A percentile compares a stretch with the other conserved stretches of the same genome.
phyloP scores from a whole-genome alignment of 2,113 vertebrate species.

The Cyanoderma ruficeps region DNA sequence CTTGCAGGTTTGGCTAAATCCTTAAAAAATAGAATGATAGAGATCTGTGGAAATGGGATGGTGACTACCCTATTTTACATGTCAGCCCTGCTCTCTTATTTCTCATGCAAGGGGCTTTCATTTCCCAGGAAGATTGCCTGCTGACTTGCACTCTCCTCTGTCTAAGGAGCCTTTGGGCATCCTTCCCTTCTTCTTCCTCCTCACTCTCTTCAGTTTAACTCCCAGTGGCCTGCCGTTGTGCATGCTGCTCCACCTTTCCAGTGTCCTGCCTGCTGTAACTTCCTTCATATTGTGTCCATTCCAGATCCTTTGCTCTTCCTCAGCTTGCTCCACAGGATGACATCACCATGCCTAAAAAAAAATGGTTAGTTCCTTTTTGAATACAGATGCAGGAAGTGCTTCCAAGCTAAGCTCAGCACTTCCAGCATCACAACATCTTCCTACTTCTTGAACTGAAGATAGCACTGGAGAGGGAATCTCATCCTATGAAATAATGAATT shows the following conservation, averaged over 20 bases:
- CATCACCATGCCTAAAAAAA: fast-evolving
- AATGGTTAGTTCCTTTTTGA: not conserved
- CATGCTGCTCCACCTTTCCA: not conserved
- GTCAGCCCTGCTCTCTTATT: not conserved
- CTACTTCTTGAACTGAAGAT: not conserved
- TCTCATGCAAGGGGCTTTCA: not conserved
- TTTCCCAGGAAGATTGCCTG: not conserved
- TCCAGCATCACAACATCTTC: not conserved
- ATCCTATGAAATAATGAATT: not conserved
- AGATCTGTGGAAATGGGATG: not conserved
- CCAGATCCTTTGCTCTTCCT: not conserved
- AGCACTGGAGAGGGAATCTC: not conserved
- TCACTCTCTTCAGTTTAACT: not conserved
- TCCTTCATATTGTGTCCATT: not conserved
- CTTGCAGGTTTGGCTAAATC: not conserved
- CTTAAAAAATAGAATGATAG: not conserved
- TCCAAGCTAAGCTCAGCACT: not conserved
- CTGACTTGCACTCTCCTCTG: not conserved
- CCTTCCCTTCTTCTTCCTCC: not conserved
- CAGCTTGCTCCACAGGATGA: not conserved
- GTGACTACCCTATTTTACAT: not conserved
- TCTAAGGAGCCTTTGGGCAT: not conserved
- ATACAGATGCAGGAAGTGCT: not conserved
- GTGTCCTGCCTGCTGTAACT: not conserved
- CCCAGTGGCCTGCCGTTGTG: not conserved